Conservation (phyloP, 2,113 vertebrate genomes). For the Lontra canadensis region DNA sequence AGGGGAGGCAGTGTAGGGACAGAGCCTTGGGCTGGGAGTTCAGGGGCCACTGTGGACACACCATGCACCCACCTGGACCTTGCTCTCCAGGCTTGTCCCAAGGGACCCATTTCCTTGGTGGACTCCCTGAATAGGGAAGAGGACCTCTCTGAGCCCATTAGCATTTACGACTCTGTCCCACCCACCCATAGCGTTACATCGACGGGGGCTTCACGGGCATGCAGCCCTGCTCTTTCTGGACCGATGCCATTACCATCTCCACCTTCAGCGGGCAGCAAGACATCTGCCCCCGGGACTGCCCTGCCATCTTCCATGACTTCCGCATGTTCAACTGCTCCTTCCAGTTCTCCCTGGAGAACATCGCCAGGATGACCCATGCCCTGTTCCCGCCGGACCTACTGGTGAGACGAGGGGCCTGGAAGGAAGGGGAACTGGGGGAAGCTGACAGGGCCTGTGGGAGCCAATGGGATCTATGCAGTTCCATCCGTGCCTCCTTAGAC, state of each 20-base stretch:
- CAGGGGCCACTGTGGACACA: background rate
- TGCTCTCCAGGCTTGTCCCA: background rate
- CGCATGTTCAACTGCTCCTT: constrained; percentile 86
- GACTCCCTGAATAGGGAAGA: rapidly evolving
- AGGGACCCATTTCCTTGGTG: background rate
- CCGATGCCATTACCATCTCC: constrained; percentile 88
- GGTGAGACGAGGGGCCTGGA: constrained; percentile 84
- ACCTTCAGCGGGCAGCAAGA: constrained; percentile 93
- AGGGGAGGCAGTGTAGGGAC: background rate
- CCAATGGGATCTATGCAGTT: background rate
- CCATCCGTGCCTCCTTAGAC: background rate
- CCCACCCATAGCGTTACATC: constrained; percentile 86
- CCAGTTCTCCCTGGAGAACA: constrained; percentile 89
- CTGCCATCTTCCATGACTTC: constrained; percentile 84
- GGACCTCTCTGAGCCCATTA: no score
- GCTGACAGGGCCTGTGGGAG: background rate
- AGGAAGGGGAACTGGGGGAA: rapidly evolving
- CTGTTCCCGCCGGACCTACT: constrained; percentile 86
- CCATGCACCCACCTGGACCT: background rate
- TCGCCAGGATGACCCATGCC: constrained; percentile 85
- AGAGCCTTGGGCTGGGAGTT: background rate
- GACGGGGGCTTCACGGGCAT: constrained; percentile 92
- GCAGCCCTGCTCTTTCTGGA: constrained; percentile 86
- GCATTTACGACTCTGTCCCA: no score
- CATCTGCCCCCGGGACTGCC: constrained; percentile 90